Base-by-base conservation (phyloP, 2,888 invertebrate genomes). In the Hetaerina titia region DNA sequence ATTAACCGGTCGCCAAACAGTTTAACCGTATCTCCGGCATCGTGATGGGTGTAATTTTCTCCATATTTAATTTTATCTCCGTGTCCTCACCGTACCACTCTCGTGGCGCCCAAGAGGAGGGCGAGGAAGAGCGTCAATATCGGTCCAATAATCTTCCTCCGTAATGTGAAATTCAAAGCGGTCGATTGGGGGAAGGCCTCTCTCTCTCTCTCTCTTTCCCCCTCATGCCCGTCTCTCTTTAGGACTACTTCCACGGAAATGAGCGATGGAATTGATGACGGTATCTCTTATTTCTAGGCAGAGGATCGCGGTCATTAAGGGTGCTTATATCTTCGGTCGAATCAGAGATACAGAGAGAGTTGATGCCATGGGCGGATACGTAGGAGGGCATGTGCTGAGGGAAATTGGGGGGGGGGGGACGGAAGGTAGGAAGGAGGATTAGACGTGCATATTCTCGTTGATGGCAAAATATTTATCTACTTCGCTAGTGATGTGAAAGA, bases 181-280 rank as follows among this genome's bases (percentile, higher is more conserved):
- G 69, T 8, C 17, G 69, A n/a, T 69, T n/a, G 69, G 9, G 19
- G 4, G n/a, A 1, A 69, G 19, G 19, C 22, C 19, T 7, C 69
- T 69, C 69, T 60, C 60, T 60, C 60, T 60, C 60, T 60, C 60
- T 5, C 17, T 5, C 60, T 60, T 13, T 60, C 60, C 17, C 60
- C 17, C 60, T 45, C 60, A 0, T 22, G 7, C n/a, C 19, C n/a
- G 8, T 69, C 22, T 69, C 69, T 69, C n/a, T 9, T 22, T 8
- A 6, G 69, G 7, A 69, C 69, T 69, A 69, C 22, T 22, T 69
- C n/a, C 22, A n/a, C 9, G 69, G 69, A 69, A 69, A 69, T 69
- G 69, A 69, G 22, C 69, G 69, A 69, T 69, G n/a, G n/a, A 69
- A 69, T 69, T 69, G 69, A 69, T 69, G 69, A 69, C 69, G 69